Evolutionary conservation across 2,797 vertebrate genomes (phyloP).

Genomic region (Siniperca scherzeri): DNA sequence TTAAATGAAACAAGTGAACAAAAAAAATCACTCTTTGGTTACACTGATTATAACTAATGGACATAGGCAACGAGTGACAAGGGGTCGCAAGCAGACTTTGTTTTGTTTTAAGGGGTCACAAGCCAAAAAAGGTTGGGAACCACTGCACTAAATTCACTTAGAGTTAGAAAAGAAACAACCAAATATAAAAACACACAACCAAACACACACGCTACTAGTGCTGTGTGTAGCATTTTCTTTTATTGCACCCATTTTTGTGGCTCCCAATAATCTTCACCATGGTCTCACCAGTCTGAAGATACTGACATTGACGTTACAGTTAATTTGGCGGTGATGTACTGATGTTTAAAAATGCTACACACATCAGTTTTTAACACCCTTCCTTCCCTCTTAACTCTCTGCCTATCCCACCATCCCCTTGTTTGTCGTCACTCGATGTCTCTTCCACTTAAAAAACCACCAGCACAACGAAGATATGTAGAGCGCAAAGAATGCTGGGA

Average conservation of each 20-base stretch:
- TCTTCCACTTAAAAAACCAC: constrained; percentile 87
- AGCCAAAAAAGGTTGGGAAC: not conserved
- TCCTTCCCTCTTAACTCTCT: not conserved
- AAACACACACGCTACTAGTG: constrained; percentile 13
- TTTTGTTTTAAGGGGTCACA: not conserved
- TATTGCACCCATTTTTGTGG: not conserved
- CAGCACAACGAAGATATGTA: constrained; percentile 91
- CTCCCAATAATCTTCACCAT: not conserved
- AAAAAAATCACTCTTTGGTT: not conserved
- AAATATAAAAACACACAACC: constrained; percentile 35
- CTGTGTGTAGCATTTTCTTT: constrained; percentile 14
- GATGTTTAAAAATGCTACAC: constrained; percentile 30
- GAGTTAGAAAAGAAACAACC: constrained; percentile 5
- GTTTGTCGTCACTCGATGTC: constrained; percentile 75
- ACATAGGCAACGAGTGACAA: not conserved
- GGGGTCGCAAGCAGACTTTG: not conserved
- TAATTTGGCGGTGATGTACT: not conserved
- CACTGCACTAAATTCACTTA: constrained; percentile 6
- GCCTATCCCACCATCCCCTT: constrained; percentile 42
- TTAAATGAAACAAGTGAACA: not conserved
- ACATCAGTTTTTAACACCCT: not conserved
- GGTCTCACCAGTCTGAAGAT: constrained; percentile 3
- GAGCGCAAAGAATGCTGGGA: constrained; percentile 89
- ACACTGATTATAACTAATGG: not conserved
- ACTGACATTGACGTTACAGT: no score